Evolutionary conservation across 1,140 invertebrate genomes (phyloP).

Genomic region (Drosophila ercepeae): DNA sequence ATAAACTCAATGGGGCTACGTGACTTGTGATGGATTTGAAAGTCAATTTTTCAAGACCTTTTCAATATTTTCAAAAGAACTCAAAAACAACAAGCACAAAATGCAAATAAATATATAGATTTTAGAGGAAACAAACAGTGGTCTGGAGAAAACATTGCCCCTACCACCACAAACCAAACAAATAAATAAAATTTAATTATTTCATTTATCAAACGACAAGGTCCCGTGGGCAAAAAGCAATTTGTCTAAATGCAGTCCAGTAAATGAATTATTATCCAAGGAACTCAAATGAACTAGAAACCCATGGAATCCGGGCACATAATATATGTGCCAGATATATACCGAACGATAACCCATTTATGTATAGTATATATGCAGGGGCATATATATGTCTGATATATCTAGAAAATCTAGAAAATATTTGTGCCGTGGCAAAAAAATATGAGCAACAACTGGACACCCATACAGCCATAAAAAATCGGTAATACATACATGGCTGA

Average conservation of each 20-base stretch:
- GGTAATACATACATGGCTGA: conserved; percentile 15
- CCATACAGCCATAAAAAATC: conserved; percentile 32
- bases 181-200: background rate
- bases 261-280: conserved; percentile 31
- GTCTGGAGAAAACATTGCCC: conserved; percentile 16
- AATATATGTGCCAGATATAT: conserved; percentile 9
- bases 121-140: conserved; percentile 14
- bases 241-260: conserved; percentile 49
- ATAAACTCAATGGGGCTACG: conserved; percentile 34
- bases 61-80: conserved; percentile 19
- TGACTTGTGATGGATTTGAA: conserved; percentile 1
- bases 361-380: conserved; percentile 11
- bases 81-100: conserved; percentile 21
- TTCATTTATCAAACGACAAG: conserved; percentile 43
- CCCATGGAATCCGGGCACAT: conserved; percentile 53
- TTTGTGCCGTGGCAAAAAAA: conserved; percentile 64
- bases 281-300: conserved; percentile 21
- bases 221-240: conserved; percentile 14
- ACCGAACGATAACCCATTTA: conserved; percentile 25
- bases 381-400: conserved; percentile 11
- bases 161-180: background rate
- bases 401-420: conserved; percentile 21
- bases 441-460: conserved; percentile 74
- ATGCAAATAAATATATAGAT: conserved; percentile 37
- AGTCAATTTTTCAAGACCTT: conserved; percentile 4